A percentile compares a stretch with the other conserved stretches of the same genome.
Evolutionary conservation across 2,888 invertebrate species (phyloP).

Genomic region (Agonum fuliginosum): DNA sequence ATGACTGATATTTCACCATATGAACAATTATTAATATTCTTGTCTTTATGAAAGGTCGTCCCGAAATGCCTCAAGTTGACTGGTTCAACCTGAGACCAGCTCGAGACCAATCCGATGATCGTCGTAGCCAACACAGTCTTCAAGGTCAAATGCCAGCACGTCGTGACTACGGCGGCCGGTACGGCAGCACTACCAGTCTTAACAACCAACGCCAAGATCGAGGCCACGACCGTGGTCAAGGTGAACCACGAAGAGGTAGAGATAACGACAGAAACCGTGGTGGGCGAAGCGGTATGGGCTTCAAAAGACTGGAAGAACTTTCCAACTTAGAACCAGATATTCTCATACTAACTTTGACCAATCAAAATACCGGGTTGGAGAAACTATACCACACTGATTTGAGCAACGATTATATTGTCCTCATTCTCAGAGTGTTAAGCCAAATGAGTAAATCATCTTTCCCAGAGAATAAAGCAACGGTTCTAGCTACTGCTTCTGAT

Average conservation of each 20-base stretch:
- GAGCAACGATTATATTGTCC: slow-evolving; percentile 73
- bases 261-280: slow-evolving; percentile 61
- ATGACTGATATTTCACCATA: no score
- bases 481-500: slow-evolving; percentile 63
- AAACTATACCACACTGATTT: slow-evolving; percentile 72
- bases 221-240: not conserved
- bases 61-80: slow-evolving; percentile 33
- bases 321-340: slow-evolving; percentile 71
- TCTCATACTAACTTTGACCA: slow-evolving; percentile 72
- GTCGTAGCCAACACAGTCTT: not conserved
- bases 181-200: slow-evolving; percentile 19
- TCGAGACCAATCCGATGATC: slow-evolving; percentile 19
- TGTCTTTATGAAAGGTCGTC: slow-evolving; percentile 8
- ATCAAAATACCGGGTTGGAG: slow-evolving; percentile 73
- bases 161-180: slow-evolving; percentile 49
- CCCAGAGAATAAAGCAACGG: slow-evolving; percentile 61
- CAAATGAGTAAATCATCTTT: slow-evolving; percentile 70
- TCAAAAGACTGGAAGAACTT: slow-evolving; percentile 72
- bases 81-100: slow-evolving; percentile 14
- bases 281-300: slow-evolving; percentile 74
- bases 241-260: slow-evolving; percentile 9
- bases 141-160: not conserved
- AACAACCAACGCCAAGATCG: not conserved
- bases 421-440: slow-evolving; percentile 73
- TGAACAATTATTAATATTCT: no score